Evolutionary conservation across 2,797 vertebrate species (phyloP), one percentile per base, ranked within the genome.

Genomic region (Lagodon rhomboides): DNA sequence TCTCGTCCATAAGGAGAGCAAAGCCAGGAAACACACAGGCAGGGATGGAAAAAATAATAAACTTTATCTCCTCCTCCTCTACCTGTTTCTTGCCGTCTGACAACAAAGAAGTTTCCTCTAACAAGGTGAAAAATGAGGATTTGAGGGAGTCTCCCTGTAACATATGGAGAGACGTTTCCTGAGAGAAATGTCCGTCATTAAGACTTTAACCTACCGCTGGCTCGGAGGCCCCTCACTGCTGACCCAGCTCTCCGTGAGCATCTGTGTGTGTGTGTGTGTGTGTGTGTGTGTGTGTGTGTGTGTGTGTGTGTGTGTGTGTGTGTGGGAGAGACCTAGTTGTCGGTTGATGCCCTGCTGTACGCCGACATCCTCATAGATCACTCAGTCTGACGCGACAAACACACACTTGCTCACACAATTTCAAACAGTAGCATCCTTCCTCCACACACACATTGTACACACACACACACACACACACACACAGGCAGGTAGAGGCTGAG

Each of bases 201-300:
- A 89, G 91, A 91, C 91, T 93, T 94, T 91, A 93, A 92, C 91
- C 90, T 89, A 86, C 90, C 72, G 80, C 91, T 92, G 93, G 85
- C 87, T 84, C 82, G 65, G 41, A 81, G 85, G 79, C 85, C 89
- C 87, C 83, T 82, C 75, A 34, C 78, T 82, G 93, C 84, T 94
- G 89, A 94, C 92, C 88, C 60, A 85, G 82, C 90, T 82, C 77
- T 90, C 74, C 77, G 83, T 86, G 85, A 59, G 82, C n/a, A 25
- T 71, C 16, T 80, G 82, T 74, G 78, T 66, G 67, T 78, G 71
- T 46, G 61, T 49, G 59, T 54, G 73, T 43, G 72, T 60, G 53
- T 67, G 68, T 51, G 69, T 62, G 66, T 64, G 62, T 56, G 64
- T 38, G 69, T 66, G 49, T 65, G 58, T 62, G 27, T 71, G 71